Base-by-base conservation (phyloP, 2,113 vertebrate species). In the Caloenas nicobarica region DNA sequence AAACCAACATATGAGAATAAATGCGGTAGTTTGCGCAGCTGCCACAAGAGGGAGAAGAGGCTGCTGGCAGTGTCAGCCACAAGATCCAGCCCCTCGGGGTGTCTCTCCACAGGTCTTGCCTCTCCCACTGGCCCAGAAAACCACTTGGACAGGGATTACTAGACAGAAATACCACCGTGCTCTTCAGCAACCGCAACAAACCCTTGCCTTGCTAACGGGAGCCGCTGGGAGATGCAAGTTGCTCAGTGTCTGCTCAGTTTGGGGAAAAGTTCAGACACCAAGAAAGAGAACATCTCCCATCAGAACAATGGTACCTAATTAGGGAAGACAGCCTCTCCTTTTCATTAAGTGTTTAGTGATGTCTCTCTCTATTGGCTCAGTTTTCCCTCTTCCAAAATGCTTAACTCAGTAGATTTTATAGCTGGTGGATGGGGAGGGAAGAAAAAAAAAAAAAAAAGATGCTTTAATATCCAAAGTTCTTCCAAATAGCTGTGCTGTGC, bases 211-310 rank as follows among this genome's bases (percentile, higher is more conserved):
- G 15, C 61, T 1, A 44, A 53, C 26, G 3, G 3, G 8, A 40
- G 73, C 93, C 89, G 16, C 91, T 70, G 91, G 96, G 95, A 94
- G 93, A 72, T 92, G 87, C 92, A 80, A 72, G 81, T 5, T 86
- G 38, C 70, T 84, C 81, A 57, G 33, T 4, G 26, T 84, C 72
- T 60, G 71, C 48, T 78, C 3, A 0, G 26, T 40, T 17, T 34
- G 57, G 57, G 24, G 53, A 53, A 57, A 19, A 6, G 26, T 70
- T 53, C 16, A 46, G 44, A 19, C 73, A 25, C 18, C 53, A 10
- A 53, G 31, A 19, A 33, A 13, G 25, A 54, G 56, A 89, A 46
- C 3, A 5, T 28, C 53, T 64, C n/a, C 10, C 22, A 13, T 36
- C 57, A 64, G 68, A 93, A 74, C 3, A 60, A 19, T 0, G 0